Percentiles rank a stretch among this genome's conserved stretches.
Conservation (phyloP, 2,888 invertebrate genomes). For the Plutella xylostella region DNA sequence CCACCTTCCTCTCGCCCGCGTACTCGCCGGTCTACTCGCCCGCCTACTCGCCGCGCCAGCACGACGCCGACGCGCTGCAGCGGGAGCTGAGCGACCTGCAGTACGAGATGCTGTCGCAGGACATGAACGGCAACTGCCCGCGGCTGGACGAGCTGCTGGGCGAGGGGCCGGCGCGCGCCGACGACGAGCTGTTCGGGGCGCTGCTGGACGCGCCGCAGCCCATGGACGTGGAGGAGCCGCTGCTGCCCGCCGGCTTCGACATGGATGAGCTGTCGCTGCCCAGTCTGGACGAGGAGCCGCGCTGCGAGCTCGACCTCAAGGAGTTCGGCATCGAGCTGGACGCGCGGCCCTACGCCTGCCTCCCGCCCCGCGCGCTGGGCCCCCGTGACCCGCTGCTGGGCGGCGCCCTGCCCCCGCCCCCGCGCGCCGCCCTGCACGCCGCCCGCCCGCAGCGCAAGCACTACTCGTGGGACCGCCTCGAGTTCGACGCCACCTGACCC, state of each 20-base stretch:
- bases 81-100: constrained; percentile 55
- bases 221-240: constrained; percentile 52
- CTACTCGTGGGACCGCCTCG: constrained; percentile 82
- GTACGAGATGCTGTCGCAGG: constrained; percentile 56
- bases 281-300: constrained; percentile 49
- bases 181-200: constrained; percentile 52
- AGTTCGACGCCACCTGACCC: constrained; percentile 75
- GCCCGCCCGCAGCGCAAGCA: constrained; percentile 75
- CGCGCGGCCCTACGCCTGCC: no score
- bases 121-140: constrained; percentile 31
- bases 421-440: no score
- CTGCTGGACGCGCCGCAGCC: constrained; percentile 32
- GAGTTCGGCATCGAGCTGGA: constrained; percentile 75
- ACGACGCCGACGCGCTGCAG: constrained; percentile 51
- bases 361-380: no score
- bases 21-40: constrained; percentile 12
- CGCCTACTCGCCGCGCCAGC: constrained; percentile 45
- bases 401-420: constrained; percentile 71
- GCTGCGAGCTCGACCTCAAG: constrained; percentile 66
- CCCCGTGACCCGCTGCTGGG: constrained; percentile 83
- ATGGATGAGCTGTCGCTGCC: constrained; percentile 58
- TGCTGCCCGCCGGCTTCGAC: constrained; percentile 48
- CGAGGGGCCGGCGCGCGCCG: constrained; percentile 38
- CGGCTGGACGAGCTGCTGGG: constrained; percentile 22
- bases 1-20: constrained; percentile 34